Conservation (phyloP, 2,888 invertebrate species). For the Tachina grossa region DNA sequence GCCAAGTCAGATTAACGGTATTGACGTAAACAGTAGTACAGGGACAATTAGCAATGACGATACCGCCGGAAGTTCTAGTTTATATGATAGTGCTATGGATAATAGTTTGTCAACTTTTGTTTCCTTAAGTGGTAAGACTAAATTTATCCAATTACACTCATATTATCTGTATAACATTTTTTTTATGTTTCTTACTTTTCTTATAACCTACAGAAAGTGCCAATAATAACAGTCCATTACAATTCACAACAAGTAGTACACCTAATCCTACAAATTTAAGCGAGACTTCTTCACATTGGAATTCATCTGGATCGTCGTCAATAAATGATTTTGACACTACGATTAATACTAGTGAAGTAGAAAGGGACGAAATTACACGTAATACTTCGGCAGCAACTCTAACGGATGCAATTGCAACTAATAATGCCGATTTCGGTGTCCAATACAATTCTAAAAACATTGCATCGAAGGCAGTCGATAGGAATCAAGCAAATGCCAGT, state of each 20-base stretch:
- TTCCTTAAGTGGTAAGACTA: constrained; percentile 78
- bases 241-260: constrained; percentile 54
- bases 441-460: constrained; percentile 9
- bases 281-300: constrained; percentile 68
- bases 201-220: constrained; percentile 76
- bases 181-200: constrained; percentile 14
- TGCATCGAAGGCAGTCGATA: constrained; percentile 41
- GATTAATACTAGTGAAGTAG: constrained; percentile 73
- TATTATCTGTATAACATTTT: background rate
- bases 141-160: background rate
- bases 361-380: constrained; percentile 29
- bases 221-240: constrained; percentile 73
- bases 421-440: constrained; percentile 39
- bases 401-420: constrained; percentile 3
- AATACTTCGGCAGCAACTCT: constrained; percentile 19
- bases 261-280: constrained; percentile 69
- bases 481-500: constrained; percentile 75
- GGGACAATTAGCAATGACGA: constrained; percentile 60
- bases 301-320: constrained; percentile 72
- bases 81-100: constrained; percentile 81
- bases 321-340: constrained; percentile 74
- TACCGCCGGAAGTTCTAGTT: constrained; percentile 73
- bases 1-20: constrained; percentile 3
- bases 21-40: constrained; percentile 36
- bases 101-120: constrained; percentile 75